Evolutionary conservation across 2,113 vertebrate species (phyloP), one percentile per base, ranked within the genome.

Genomic region (Pelecanus crispus): DNA sequence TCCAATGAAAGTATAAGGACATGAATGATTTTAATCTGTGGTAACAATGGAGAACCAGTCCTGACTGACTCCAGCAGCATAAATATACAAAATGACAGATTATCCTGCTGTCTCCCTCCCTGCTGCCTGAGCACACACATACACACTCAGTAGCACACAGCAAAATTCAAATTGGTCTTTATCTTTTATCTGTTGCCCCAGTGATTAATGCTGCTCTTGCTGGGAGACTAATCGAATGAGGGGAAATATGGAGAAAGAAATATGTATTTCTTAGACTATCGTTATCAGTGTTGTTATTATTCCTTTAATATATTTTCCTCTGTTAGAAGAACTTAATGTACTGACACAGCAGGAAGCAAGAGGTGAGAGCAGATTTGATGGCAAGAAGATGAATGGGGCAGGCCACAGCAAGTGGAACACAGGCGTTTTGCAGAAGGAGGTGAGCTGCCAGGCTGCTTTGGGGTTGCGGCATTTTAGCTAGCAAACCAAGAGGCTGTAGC

Each of bases 41-140:
- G 73, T 94, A 98, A 98, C 97, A 98, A 97, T 96, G 94, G 94
- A 81, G 85, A 95, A 91, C 86, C 56, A 47, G 87, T 96, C 90
- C 82, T 58, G 79, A 92, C 88, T 59, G 75, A 96, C 78, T 95
- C 73, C 71, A 96, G 88, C 52, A 85, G 55, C 90, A 96, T 96
- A 98, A 97, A 98, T 98, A 97, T 92, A 98, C 90, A 82, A 96
- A 97, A 97, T 98, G 98, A 98, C 97, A 98, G 96, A 97, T 97
- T 97, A 94, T 97, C 95, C 92, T 94, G 73, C 70, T 86, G 72
- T 95, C 94, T 85, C 61, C 61, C n/a, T 94, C 66, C 65, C 81
- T 93, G 38, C 88, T 96, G 73, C 65, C 85, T 80, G 91, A 96
- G 71, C 90, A 86, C 49, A 56, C 71, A 95, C 84, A 88, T 82